A percentile compares a stretch with the other conserved stretches of the same genome.
Evolutionary conservation across 2,113 vertebrate species (phyloP).

Genomic region (Scalopus aquaticus): DNA sequence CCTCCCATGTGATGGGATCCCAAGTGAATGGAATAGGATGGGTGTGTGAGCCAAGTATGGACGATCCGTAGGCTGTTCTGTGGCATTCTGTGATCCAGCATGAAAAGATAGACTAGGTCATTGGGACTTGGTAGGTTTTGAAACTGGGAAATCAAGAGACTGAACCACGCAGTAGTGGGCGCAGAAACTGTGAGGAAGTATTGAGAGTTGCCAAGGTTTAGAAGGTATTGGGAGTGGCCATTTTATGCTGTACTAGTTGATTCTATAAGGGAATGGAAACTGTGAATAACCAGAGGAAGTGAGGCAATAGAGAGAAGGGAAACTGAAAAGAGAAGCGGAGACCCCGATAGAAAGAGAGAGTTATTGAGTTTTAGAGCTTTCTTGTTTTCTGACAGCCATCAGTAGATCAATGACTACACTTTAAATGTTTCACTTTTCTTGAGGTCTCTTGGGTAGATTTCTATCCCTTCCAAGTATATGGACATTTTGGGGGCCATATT

Average conservation of each 20-base stretch:
- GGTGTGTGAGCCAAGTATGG: background rate
- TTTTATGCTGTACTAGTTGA: background rate
- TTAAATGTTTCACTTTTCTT: background rate
- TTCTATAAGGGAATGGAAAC: slow-evolving; percentile 47
- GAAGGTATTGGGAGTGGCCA: background rate
- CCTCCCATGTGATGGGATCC: background rate
- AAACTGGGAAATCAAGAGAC: slow-evolving; percentile 15
- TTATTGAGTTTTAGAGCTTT: background rate
- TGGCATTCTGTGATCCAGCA: background rate
- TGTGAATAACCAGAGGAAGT: slow-evolving; percentile 11
- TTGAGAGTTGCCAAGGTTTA: background rate
- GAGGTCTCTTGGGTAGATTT: background rate
- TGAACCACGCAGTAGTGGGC: background rate
- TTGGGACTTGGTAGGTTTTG: background rate
- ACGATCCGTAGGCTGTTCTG: background rate
- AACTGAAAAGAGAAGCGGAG: slow-evolving; percentile 53
- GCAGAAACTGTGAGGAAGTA: background rate
- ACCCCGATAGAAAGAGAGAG: background rate
- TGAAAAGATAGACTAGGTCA: background rate
- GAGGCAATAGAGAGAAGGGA: slow-evolving; percentile 55
- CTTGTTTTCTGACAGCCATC: background rate
- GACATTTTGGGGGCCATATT: background rate
- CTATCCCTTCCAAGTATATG: background rate
- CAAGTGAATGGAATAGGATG: background rate
- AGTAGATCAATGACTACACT: background rate